phyloP scores from a whole-genome alignment of 2,113 vertebrate species.

The Chascanopsetta lugubris region DNA sequence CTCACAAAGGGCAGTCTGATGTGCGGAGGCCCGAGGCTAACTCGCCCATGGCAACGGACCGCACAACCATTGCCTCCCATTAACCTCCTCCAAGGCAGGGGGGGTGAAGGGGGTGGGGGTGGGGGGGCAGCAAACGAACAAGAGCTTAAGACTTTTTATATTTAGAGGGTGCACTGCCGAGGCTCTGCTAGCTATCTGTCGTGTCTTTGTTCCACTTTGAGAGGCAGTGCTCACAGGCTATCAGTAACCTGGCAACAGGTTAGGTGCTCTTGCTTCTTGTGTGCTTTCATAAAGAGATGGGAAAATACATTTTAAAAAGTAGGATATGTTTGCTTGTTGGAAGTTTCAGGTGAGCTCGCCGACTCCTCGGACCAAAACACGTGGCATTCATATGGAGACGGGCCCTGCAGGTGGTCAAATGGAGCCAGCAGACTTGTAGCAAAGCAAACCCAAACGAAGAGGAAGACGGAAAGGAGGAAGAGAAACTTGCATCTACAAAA shows the following conservation, averaged over 20 bases:
- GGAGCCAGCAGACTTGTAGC: slow-evolving; percentile 1
- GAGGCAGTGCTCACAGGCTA: slow-evolving; percentile 52
- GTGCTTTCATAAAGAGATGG: slow-evolving; percentile 36
- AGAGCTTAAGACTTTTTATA: slow-evolving; percentile 68
- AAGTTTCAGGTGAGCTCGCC: slow-evolving; percentile 22
- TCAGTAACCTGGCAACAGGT: slow-evolving; percentile 77
- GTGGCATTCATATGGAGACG: slow-evolving; percentile 1
- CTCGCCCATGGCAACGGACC: slow-evolving; percentile 60
- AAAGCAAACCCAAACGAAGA: not conserved
- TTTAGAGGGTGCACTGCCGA: slow-evolving; percentile 66
- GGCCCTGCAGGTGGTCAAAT: not conserved
- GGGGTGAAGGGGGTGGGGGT: too few relatives aligned
- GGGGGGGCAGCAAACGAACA: slow-evolving; percentile 67
- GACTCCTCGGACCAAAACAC: slow-evolving; percentile 6
- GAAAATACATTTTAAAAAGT: slow-evolving; percentile 5
- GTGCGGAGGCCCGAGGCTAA: slow-evolving; percentile 54
- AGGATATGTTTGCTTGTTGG: slow-evolving; percentile 13
- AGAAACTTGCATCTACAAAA: not conserved
- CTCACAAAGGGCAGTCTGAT: slow-evolving; percentile 50
- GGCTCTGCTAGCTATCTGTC: slow-evolving; percentile 50
- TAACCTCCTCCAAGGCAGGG: slow-evolving; percentile 62
- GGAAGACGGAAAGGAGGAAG: not conserved
- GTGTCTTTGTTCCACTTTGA: slow-evolving; percentile 64
- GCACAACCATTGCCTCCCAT: slow-evolving; percentile 68
- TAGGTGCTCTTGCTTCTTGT: slow-evolving; percentile 54